These are phyloP conservation scores for Apantesis nais DNA, from an alignment of 2,888 invertebrate genomes.

Conservation along the genomic window DNA sequence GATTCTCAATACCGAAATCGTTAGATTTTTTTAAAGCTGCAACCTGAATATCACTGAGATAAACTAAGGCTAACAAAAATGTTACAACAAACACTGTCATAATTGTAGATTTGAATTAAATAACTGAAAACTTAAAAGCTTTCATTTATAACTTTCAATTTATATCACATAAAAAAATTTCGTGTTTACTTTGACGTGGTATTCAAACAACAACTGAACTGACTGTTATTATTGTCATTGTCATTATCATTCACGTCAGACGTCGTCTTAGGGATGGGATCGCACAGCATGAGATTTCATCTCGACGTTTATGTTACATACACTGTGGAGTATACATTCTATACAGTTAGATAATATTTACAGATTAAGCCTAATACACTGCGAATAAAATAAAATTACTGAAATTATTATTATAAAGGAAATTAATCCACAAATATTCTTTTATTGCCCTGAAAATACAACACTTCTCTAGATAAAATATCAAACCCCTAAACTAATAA, in stretches of 20 bases:
- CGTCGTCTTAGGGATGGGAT: background rate
- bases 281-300: background rate
- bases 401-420: background rate
- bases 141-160: background rate
- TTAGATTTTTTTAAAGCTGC: constrained; percentile 36
- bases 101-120: constrained; percentile 12
- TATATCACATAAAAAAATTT: background rate
- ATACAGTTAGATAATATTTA: no score
- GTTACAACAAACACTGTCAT: constrained; percentile 33
- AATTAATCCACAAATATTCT: background rate
- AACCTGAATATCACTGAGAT: constrained; percentile 22
- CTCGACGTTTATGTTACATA: background rate
- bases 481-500: no score
- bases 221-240: background rate
- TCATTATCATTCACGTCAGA: background rate
- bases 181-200: background rate
- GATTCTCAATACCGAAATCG: constrained; percentile 64
- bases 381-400: background rate
- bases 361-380: background rate
- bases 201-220: background rate
- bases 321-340: no score
- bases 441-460: background rate
- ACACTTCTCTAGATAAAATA: no score
- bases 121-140: background rate
- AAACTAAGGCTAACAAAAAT: constrained; percentile 26